phyloP scores from a whole-genome alignment of 1,140 invertebrate genomes.

The Micrasema longulum region DNA sequence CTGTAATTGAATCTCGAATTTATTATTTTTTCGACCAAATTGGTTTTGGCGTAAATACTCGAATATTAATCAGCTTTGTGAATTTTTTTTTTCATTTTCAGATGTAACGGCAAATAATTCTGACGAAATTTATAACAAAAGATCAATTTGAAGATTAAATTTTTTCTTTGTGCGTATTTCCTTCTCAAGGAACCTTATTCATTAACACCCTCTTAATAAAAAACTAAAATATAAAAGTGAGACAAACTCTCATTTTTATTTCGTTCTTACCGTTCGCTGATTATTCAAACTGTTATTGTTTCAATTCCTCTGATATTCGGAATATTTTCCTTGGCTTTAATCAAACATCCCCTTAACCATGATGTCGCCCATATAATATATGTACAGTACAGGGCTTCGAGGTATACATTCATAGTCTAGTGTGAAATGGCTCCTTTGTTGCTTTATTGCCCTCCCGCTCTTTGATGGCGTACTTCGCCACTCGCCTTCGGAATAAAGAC shows the following conservation, averaged over 20 bases:
- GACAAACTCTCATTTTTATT: conserved; percentile 10
- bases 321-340: conserved; percentile 4
- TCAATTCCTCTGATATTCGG: conserved; percentile 1
- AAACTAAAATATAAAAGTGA: background rate
- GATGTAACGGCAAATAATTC: conserved; percentile 11
- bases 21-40: conserved; percentile 25
- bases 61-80: conserved; percentile 28
- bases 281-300: conserved; percentile 8
- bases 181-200: background rate
- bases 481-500: conserved; percentile 25
- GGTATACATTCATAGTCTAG: background rate
- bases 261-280: background rate
- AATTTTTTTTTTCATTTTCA: conserved; percentile 19
- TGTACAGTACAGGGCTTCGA: background rate
- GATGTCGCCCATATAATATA: background rate
- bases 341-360: conserved; percentile 12
- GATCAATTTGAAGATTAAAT: conserved; percentile 16
- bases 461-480: conserved; percentile 22
- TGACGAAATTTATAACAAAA: background rate
- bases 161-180: background rate
- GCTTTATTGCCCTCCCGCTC: conserved; percentile 10
- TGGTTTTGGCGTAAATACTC: conserved; percentile 16
- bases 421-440: conserved; percentile 21
- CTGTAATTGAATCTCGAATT: conserved; percentile 26
- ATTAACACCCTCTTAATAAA: conserved; percentile 20